A percentile compares a stretch with the other conserved stretches of the same genome.
phyloP scores from a whole-genome alignment of 2,888 invertebrate genomes.

The Agrochola litura region DNA sequence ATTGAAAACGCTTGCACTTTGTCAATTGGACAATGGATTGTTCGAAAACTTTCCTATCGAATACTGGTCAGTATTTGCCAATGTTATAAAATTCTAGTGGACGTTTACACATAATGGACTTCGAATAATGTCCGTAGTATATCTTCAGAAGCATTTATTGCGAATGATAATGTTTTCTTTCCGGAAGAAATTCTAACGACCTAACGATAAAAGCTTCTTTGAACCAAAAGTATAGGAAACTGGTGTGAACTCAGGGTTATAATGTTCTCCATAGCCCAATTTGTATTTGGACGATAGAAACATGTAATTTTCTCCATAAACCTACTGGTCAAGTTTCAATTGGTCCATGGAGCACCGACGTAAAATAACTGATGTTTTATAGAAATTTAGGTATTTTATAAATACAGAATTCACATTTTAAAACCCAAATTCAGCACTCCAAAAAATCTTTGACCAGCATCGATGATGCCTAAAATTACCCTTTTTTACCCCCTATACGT shows the following conservation, averaged over 20 bases:
- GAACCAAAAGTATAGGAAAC: too few relatives aligned
- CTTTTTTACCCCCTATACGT: constrained; percentile 64
- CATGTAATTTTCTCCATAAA: too few relatives aligned
- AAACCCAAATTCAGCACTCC: constrained; percentile 7
- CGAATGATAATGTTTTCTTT: constrained; percentile 14
- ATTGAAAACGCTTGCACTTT: constrained; percentile 75
- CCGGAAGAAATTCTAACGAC: constrained; percentile 16
- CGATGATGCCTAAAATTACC: constrained; percentile 57
- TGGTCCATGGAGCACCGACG: too few relatives aligned
- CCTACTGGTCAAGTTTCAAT: too few relatives aligned
- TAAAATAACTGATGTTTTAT: neutral
- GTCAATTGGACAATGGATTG: constrained; percentile 69
- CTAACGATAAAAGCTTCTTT: neutral
- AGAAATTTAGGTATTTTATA: neutral
- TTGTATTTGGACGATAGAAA: too few relatives aligned
- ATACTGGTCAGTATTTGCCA: constrained; percentile 41
- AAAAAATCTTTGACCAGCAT: constrained; percentile 24
- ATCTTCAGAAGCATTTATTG: constrained; percentile 22
- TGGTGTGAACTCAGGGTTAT: too few relatives aligned
- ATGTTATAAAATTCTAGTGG: constrained; percentile 34
- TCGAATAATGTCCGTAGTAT: neutral
- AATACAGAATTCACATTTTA: neutral
- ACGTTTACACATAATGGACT: constrained; percentile 19
- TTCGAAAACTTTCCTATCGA: constrained; percentile 58
- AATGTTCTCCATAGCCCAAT: too few relatives aligned